Conservation (phyloP, 1,140 invertebrate genomes). For the Lycorma delicatula region DNA sequence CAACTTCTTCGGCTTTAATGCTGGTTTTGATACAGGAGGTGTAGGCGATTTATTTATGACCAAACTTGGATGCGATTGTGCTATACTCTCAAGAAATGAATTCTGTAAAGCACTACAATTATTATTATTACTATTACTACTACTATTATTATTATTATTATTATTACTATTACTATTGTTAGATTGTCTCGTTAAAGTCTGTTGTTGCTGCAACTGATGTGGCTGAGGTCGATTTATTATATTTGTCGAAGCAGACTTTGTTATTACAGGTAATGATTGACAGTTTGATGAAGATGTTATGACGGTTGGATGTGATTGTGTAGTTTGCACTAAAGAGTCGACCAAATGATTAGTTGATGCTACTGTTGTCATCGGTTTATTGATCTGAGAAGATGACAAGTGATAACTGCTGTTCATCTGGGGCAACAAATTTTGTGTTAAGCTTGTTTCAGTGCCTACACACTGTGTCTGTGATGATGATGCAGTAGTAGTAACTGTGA, state of each 20-base stretch:
- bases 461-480: conserved; percentile 8
- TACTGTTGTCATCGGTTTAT: neutral
- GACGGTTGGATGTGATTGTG: conserved; percentile 10
- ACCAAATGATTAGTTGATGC: conserved; percentile 7
- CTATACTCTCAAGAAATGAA: conserved; percentile 30
- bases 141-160: neutral
- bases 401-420: conserved; percentile 4
- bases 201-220: neutral
- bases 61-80: conserved; percentile 30
- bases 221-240: neutral
- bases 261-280: conserved; percentile 4
- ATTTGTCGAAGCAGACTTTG: conserved; percentile 5
- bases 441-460: neutral
- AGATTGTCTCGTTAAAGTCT: conserved; percentile 6
- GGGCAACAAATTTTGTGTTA: no score
- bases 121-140: conserved; percentile 5
- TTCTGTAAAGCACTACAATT: conserved; percentile 23
- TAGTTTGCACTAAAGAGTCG: neutral
- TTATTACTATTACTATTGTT: neutral
- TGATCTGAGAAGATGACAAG: neutral
- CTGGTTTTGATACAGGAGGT: conserved; percentile 11
- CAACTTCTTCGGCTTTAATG: conserved; percentile 24
- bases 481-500: neutral
- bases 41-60: conserved; percentile 30
- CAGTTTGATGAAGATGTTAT: conserved; percentile 17